Conservation (phyloP, 2,797 vertebrate species). For the Heliangelus exortis region DNA sequence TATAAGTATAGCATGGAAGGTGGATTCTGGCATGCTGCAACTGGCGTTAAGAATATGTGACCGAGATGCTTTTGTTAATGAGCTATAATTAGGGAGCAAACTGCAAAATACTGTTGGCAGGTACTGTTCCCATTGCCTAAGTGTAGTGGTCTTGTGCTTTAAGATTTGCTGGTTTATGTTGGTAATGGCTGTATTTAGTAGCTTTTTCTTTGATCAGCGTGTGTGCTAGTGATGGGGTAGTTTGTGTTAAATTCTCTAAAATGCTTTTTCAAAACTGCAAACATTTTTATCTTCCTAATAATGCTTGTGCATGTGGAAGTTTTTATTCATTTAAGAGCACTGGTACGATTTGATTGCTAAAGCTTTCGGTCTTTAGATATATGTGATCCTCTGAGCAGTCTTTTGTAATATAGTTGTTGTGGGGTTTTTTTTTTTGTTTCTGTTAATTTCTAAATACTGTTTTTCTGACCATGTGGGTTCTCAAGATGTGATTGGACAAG, state of each 20-base stretch:
- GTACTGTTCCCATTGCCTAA: background rate
- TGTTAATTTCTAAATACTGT: background rate
- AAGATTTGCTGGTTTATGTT: background rate
- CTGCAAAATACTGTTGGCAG: background rate
- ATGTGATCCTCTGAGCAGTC: background rate
- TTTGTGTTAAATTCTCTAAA: background rate
- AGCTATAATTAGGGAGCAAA: background rate
- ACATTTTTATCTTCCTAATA: background rate
- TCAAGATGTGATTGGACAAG: background rate
- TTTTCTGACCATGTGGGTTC: background rate
- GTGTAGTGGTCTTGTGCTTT: background rate
- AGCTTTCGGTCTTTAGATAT: background rate
- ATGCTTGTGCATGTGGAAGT: background rate
- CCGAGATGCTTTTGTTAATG: constrained; percentile 16
- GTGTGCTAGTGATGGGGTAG: background rate
- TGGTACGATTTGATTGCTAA: background rate
- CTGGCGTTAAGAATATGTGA: background rate
- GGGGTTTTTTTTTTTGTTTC: background rate
- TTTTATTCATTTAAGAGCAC: background rate
- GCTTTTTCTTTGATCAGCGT: background rate
- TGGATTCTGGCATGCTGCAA: background rate
- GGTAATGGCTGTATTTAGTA: background rate
- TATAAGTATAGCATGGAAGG: background rate
- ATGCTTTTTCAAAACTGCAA: background rate
- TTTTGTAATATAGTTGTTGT: background rate